Evolutionary conservation across 2,113 vertebrate species (phyloP).

Genomic region (Brachypodius melanocephalos): DNA sequence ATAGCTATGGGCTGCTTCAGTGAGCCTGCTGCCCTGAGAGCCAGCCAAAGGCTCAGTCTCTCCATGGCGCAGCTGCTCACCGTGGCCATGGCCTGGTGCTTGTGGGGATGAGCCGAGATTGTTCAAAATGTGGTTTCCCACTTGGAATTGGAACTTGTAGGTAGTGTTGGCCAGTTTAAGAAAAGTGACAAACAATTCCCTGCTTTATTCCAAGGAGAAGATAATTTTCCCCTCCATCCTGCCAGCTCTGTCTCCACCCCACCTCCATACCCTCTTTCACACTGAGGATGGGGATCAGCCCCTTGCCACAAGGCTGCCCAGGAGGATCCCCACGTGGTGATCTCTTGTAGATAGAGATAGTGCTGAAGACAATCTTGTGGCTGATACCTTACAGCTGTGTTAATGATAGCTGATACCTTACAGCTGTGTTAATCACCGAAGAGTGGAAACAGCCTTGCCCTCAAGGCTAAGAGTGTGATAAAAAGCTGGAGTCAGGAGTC

Average conservation of each 20-base stretch:
- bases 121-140: not conserved
- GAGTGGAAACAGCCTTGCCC: too few species aligned
- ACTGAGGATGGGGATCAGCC: not conserved
- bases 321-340: accelerated
- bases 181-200: not conserved
- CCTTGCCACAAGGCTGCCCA: not conserved
- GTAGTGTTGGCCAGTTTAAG: not conserved
- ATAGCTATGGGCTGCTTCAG: not conserved
- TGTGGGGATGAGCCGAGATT: not conserved
- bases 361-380: too few species aligned
- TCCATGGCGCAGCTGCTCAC: not conserved
- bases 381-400: too few species aligned
- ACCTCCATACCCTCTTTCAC: accelerated
- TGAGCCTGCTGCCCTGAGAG: accelerated
- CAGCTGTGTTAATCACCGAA: too few species aligned
- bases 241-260: not conserved
- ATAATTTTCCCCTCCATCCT: not conserved
- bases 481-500: too few species aligned
- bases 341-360: too few species aligned
- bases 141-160: not conserved
- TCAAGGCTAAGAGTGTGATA: too few species aligned
- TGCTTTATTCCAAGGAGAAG: not conserved
- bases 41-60: not conserved
- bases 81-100: not conserved
- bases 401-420: too few species aligned